Conservation (phyloP, 2,797 vertebrate species). For the Remorina albescens region DNA sequence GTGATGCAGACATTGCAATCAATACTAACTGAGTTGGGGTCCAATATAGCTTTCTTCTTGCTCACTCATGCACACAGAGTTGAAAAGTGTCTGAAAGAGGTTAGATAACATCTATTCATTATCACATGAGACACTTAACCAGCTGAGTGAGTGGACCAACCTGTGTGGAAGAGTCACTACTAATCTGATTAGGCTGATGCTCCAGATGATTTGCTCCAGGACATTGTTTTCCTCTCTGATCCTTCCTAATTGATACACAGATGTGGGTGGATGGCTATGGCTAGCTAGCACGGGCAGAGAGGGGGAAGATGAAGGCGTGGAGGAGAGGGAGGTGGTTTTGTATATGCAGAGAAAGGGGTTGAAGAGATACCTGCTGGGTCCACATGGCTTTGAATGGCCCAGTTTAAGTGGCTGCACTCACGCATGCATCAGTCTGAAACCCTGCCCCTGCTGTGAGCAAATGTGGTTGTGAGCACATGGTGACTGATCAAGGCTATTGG, state of each 20-base stretch:
- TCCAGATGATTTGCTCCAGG: slow-evolving; percentile 76
- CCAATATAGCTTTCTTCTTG: slow-evolving; percentile 43
- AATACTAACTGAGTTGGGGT: slow-evolving; percentile 33
- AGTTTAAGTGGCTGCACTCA: slow-evolving; percentile 77
- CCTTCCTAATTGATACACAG: slow-evolving; percentile 67
- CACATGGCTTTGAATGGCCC: slow-evolving; percentile 75
- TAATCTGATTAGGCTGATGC: slow-evolving; percentile 66
- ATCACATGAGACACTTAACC: slow-evolving; percentile 27
- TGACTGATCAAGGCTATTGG: slow-evolving; percentile 70
- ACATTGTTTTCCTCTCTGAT: slow-evolving; percentile 68
- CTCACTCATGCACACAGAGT: slow-evolving; percentile 22
- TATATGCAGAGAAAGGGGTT: slow-evolving; percentile 14
- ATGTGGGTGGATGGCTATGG: slow-evolving; percentile 66
- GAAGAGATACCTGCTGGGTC: slow-evolving; percentile 75
- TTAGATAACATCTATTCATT: slow-evolving; percentile 46
- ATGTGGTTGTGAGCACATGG: slow-evolving; percentile 52
- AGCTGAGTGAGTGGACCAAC: slow-evolving; percentile 39
- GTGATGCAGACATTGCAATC: slow-evolving; percentile 28
- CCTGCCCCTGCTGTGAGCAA: slow-evolving; percentile 71
- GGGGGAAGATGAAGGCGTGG: slow-evolving; percentile 41
- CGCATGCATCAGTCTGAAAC: slow-evolving; percentile 71
- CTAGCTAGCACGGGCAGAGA: slow-evolving; percentile 21
- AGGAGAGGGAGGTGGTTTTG: slow-evolving; percentile 33
- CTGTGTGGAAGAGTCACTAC: slow-evolving; percentile 43
- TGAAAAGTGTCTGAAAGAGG: slow-evolving; percentile 30